These are phyloP conservation scores for Minunthozetes semirufus DNA, from an alignment of 2,888 invertebrate genomes.

Conservation along the genomic window DNA sequence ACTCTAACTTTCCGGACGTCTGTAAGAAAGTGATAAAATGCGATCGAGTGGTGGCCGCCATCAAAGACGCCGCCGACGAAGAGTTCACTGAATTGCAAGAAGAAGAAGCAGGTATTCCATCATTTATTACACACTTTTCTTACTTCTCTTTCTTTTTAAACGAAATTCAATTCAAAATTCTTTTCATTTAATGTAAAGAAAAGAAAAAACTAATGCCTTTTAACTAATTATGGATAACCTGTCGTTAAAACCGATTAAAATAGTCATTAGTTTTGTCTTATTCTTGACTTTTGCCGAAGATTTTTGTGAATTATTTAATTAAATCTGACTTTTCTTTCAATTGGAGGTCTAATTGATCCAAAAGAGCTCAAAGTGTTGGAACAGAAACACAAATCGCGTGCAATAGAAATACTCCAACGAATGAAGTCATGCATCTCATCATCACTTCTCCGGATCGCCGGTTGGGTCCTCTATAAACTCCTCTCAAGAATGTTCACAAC, in stretches of 20 bases:
- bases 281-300: too few species aligned
- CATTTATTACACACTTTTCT: not conserved
- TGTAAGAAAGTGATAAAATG: conserved; percentile 40
- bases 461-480: conserved; percentile 43
- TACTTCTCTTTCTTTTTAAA: not conserved
- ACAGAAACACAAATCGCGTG: conserved; percentile 38
- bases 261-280: not conserved
- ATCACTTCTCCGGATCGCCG: conserved; percentile 42
- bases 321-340: conserved; percentile 7
- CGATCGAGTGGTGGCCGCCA: conserved; percentile 35
- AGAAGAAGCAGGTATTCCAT: conserved; percentile 33
- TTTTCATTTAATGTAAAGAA: not conserved
- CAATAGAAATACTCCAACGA: conserved; percentile 39
- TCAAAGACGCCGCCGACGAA: conserved; percentile 29
- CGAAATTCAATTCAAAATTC: too few species aligned
- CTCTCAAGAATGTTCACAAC: conserved; percentile 41
- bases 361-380: conserved; percentile 38
- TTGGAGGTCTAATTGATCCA: conserved; percentile 33
- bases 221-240: too few species aligned
- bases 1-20: conserved; percentile 40
- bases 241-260: too few species aligned
- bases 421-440: conserved; percentile 43
- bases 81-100: conserved; percentile 23
- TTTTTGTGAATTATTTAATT: not conserved
- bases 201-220: not conserved